These are phyloP conservation scores for Gallinago solitaria DNA, from an alignment of 2,797 vertebrate species.

Conservation along the genomic window DNA sequence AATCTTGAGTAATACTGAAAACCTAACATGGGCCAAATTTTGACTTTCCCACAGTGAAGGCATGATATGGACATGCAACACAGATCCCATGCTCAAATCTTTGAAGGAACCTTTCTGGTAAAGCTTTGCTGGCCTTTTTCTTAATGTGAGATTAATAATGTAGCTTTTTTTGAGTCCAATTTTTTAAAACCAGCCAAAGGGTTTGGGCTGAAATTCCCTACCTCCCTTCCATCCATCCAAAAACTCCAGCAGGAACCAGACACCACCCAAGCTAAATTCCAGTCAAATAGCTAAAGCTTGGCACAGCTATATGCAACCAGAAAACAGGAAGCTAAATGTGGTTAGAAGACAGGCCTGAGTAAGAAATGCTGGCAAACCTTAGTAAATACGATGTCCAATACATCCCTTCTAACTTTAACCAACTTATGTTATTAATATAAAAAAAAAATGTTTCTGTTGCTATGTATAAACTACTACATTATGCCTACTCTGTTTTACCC, in stretches of 20 bases:
- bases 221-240: neutral
- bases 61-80: neutral
- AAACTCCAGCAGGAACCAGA: slow-evolving; percentile 3
- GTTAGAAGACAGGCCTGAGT: neutral
- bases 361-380: neutral
- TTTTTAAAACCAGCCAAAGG: neutral
- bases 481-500: neutral
- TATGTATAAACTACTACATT: neutral
- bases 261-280: slow-evolving; percentile 26
- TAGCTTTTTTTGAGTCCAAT: rapidly evolving
- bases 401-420: neutral
- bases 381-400: neutral
- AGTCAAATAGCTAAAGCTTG: neutral
- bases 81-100: neutral
- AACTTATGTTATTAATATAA: neutral
- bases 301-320: neutral
- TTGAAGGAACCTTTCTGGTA: neutral
- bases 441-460: neutral
- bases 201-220: neutral
- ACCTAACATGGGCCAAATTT: neutral
- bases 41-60: neutral
- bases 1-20: neutral
- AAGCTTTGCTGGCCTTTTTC: neutral
- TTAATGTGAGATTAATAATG: neutral
- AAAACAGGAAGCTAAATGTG: slow-evolving; percentile 2